Evolutionary conservation across 1,140 invertebrate genomes (phyloP).

Genomic region (Zaprionus tsacasi): DNA sequence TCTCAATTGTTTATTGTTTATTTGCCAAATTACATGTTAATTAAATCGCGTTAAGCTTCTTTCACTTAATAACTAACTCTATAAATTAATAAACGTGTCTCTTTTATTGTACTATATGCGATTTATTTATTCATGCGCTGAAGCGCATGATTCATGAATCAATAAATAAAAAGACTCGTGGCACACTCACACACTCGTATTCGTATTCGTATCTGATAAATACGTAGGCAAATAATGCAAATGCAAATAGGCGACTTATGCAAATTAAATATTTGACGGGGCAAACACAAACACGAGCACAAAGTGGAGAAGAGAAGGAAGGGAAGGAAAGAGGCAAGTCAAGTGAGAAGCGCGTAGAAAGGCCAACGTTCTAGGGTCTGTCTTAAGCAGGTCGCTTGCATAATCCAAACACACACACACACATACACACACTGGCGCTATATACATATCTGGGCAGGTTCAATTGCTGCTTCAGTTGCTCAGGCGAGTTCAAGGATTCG

Average conservation of each 20-base stretch:
- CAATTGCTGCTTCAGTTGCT: conserved; percentile 13
- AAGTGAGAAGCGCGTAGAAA: background rate
- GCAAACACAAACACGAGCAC: conserved; percentile 57
- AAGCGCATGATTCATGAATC: conserved; percentile 52
- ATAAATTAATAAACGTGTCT: conserved; percentile 6
- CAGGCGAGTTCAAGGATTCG: conserved; percentile 64
- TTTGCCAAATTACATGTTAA: conserved; percentile 2
- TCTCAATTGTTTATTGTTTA: background rate
- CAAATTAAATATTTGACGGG: conserved; percentile 77
- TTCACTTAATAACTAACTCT: background rate
- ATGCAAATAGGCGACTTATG: conserved; percentile 76
- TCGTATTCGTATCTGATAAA: conserved; percentile 38
- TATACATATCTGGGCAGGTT: conserved; percentile 10
- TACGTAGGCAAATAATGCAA: conserved; percentile 62
- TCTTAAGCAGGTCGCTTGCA: conserved; percentile 58
- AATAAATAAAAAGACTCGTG: conserved; percentile 44
- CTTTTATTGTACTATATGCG: background rate
- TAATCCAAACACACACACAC: conserved; percentile 45
- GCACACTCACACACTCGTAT: background rate
- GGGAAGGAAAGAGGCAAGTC: conserved; percentile 35
- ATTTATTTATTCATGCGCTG: conserved; percentile 40
- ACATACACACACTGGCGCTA: too few relatives aligned
- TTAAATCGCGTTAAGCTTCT: conserved; percentile 1
- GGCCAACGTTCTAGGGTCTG: background rate
- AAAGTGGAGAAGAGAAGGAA: conserved; percentile 29